Evolutionary conservation across 2,888 invertebrate species (phyloP).

Genomic region (Epistrophella euchroma): DNA sequence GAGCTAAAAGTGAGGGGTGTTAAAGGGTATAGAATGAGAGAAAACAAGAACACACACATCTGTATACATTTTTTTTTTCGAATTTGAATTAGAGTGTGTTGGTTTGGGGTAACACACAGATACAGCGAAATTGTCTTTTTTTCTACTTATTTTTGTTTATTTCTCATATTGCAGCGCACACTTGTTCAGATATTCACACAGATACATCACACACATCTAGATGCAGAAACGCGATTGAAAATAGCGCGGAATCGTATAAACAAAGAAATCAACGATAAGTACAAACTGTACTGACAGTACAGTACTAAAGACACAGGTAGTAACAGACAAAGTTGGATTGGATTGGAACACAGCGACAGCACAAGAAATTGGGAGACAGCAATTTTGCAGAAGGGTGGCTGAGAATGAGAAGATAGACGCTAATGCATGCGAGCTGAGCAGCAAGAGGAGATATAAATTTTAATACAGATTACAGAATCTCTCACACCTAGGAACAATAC

Average conservation of each 20-base stretch:
- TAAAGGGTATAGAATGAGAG: conserved; percentile 60
- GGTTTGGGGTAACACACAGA: conserved; percentile 25
- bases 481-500: conserved; percentile 14
- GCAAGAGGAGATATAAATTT: conserved; percentile 54
- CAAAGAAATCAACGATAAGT: conserved; percentile 73
- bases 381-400: conserved; percentile 72
- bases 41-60: conserved; percentile 17
- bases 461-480: conserved; percentile 37
- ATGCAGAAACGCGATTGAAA: conserved; percentile 45
- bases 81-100: not conserved
- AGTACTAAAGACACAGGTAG: conserved; percentile 47
- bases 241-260: conserved; percentile 76
- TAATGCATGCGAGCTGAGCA: conserved; percentile 28
- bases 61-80: conserved; percentile 9
- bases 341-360: conserved; percentile 3
- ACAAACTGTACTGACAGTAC: conserved; percentile 59
- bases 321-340: conserved; percentile 51
- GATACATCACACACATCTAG: not conserved
- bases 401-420: conserved; percentile 38
- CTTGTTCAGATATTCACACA: conserved; percentile 63
- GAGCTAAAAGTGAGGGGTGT: conserved; percentile 27
- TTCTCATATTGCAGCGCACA: conserved; percentile 69
- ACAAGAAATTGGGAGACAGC: conserved; percentile 46
- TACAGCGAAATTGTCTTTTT: conserved; percentile 52
- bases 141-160: conserved; percentile 52